Evolutionary conservation across 2,888 invertebrate genomes (phyloP).

Genomic region (Prosapia bicincta): DNA sequence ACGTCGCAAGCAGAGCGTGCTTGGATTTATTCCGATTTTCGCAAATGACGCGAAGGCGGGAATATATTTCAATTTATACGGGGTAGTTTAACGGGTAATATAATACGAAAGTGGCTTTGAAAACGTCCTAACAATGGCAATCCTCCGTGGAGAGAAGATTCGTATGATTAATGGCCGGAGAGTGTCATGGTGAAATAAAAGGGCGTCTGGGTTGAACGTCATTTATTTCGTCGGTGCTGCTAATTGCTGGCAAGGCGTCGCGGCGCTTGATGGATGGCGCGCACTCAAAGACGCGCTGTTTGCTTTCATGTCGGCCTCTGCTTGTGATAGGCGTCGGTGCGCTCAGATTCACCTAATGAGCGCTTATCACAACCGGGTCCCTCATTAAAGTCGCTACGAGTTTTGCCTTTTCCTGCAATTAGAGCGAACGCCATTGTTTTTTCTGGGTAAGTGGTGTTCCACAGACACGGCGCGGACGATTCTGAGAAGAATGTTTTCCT

Average conservation of each 20-base stretch:
- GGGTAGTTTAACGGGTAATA: neutral
- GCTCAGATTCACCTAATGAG: conserved; percentile 13
- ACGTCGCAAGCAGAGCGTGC: neutral
- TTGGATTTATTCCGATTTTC: neutral
- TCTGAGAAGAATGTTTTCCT: neutral
- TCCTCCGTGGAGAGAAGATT: conserved; percentile 6
- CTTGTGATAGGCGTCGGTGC: conserved; percentile 41
- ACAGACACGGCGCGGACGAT: neutral
- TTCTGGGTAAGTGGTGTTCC: neutral
- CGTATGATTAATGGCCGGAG: conserved; percentile 7
- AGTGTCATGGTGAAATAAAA: conserved; percentile 2
- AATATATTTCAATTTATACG: neutral
- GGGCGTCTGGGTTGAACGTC: conserved; percentile 10
- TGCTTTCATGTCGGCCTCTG: conserved; percentile 17
- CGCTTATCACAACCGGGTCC: neutral
- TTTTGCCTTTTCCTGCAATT: neutral
- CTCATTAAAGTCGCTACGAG: neutral
- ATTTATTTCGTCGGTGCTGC: conserved; percentile 36
- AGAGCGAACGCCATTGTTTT: neutral
- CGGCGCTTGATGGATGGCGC: conserved; percentile 20
- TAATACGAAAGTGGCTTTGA: neutral
- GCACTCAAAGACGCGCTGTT: neutral
- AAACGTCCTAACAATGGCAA: conserved; percentile 21
- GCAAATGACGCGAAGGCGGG: neutral
- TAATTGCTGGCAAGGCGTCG: conserved; percentile 41